A percentile compares a stretch with the other conserved stretches of the same genome.
phyloP scores from a whole-genome alignment of 2,113 vertebrate species.

The Xenopus laevis region DNA sequence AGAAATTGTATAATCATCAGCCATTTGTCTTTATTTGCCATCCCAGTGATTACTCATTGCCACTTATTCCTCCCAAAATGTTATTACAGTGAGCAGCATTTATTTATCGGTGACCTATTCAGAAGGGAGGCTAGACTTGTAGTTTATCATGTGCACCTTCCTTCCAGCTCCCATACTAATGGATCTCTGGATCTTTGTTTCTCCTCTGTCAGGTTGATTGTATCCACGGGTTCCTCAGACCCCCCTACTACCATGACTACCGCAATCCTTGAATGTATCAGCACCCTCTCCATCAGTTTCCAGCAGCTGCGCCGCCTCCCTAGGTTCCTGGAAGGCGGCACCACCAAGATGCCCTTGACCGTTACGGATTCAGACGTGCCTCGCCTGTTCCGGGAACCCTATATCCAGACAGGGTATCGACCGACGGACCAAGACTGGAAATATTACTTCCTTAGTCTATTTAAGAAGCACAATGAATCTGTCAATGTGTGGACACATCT shows the following conservation, averaged over 20 bases:
- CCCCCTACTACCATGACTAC: slow-evolving; percentile 50
- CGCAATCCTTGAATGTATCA: slow-evolving; percentile 72
- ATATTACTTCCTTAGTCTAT: slow-evolving; percentile 86
- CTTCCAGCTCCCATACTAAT: no score
- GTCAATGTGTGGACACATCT: slow-evolving; percentile 92
- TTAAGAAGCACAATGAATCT: slow-evolving; percentile 88
- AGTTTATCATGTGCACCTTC: neutral
- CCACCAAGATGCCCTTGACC: slow-evolving; percentile 72
- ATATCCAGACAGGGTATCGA: slow-evolving; percentile 82
- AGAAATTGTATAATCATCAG: neutral
- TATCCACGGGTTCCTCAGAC: fast-evolving
- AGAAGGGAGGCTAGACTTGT: neutral
- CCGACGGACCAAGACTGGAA: slow-evolving; percentile 78
- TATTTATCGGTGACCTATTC: neutral
- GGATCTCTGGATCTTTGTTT: neutral
- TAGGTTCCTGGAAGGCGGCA: slow-evolving; percentile 64
- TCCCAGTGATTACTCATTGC: neutral
- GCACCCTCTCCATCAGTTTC: slow-evolving; percentile 70
- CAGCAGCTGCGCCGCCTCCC: slow-evolving; percentile 75
- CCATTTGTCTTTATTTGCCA: slow-evolving; percentile 4
- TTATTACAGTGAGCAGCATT: neutral
- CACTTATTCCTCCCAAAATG: neutral
- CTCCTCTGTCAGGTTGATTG: slow-evolving; percentile 6
- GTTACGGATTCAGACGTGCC: slow-evolving; percentile 77
- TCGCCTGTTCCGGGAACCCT: slow-evolving; percentile 82